A percentile compares a stretch with the other conserved stretches of the same genome.
Conservation (phyloP, 2,888 invertebrate species). For the Sesia apiformis region DNA sequence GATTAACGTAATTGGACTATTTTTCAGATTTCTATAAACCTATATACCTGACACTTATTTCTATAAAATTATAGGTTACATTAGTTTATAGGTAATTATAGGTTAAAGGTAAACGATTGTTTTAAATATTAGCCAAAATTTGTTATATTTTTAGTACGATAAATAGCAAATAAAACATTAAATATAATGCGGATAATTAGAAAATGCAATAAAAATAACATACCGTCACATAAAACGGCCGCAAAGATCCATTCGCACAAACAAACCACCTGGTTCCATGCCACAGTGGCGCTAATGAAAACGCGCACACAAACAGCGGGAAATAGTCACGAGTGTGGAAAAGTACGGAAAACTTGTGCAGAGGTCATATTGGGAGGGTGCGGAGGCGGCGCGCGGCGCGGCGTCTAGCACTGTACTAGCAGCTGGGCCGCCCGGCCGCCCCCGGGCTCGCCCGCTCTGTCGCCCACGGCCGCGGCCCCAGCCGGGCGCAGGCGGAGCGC, state of each 20-base stretch:
- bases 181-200: too few species aligned
- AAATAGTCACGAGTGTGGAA: slow-evolving; percentile 22
- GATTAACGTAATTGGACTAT: too few species aligned
- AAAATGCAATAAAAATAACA: slow-evolving; percentile 1
- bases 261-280: slow-evolving; percentile 7
- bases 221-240: slow-evolving; percentile 2
- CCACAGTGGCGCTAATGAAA: slow-evolving; percentile 1
- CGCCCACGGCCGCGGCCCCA: slow-evolving; percentile 13
- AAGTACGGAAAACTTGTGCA: slow-evolving; percentile 37
- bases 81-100: too few species aligned
- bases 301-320: slow-evolving; percentile 6
- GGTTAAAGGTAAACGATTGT: too few species aligned
- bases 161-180: too few species aligned
- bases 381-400: slow-evolving; percentile 13
- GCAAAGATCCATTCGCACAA: slow-evolving; percentile 7
- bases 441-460: slow-evolving; percentile 6
- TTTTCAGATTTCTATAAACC: too few species aligned
- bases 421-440: slow-evolving; percentile 25
- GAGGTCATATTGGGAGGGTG: slow-evolving; percentile 7
- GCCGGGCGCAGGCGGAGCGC: slow-evolving; percentile 5
- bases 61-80: too few species aligned
- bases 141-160: too few species aligned
- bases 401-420: slow-evolving; percentile 39
- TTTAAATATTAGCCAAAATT: too few species aligned
- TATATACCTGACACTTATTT: too few species aligned